Conservation (phyloP, 2,797 vertebrate species). For the Anguilla megastoma region DNA sequence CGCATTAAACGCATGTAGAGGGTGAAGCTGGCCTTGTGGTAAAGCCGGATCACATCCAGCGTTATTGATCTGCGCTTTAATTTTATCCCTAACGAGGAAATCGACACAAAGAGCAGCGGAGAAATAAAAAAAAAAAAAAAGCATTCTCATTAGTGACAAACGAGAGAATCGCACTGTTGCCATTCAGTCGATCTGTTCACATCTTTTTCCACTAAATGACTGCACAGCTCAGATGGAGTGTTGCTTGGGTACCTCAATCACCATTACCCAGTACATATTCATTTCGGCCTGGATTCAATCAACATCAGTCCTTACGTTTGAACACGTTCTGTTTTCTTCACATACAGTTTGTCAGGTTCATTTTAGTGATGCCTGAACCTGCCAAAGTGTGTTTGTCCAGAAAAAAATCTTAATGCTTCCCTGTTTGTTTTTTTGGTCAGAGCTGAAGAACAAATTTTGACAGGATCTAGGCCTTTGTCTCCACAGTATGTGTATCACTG, state of each 20-base stretch:
- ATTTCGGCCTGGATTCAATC: not conserved
- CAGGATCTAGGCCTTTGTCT: not conserved
- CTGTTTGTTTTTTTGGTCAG: not conserved
- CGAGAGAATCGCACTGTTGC: not conserved
- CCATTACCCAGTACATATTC: not conserved
- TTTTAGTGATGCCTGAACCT: not conserved
- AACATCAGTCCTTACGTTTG: not conserved
- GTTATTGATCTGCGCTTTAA: not conserved
- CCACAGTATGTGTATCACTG: not conserved
- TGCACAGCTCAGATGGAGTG: not conserved
- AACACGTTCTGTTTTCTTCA: not conserved
- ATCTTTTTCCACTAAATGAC: not conserved
- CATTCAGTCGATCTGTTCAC: not conserved
- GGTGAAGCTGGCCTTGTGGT: not conserved
- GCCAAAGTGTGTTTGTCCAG: not conserved
- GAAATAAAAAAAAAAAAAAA: not conserved
- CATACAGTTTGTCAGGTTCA: not conserved
- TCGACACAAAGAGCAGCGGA: not conserved
- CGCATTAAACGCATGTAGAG: slow-evolving; percentile 3
- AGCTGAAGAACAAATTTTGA: not conserved
- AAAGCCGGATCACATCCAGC: not conserved
- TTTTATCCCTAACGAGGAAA: slow-evolving; percentile 10
- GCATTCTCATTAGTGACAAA: not conserved
- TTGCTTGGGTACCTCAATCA: not conserved
- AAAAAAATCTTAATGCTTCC: not conserved